These are phyloP conservation scores for Taeniopygia guttata DNA, from an alignment of 2,797 vertebrate genomes.

Conservation along the genomic window DNA sequence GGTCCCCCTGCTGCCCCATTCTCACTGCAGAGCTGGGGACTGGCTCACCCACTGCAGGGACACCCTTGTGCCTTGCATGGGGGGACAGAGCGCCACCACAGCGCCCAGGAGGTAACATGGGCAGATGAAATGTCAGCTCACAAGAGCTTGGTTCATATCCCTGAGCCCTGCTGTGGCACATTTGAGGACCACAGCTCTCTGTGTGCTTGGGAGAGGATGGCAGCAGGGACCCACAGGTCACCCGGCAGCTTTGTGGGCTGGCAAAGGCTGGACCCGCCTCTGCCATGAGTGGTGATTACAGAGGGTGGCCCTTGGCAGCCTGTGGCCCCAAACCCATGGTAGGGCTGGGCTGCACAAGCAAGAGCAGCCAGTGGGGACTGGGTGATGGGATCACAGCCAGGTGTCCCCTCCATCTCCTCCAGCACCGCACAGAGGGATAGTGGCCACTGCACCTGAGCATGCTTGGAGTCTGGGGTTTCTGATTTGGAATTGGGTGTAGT, in stretches of 20 bases:
- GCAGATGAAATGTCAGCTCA: background rate
- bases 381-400: fast-evolving
- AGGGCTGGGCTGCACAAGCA: background rate
- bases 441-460: background rate
- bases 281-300: background rate
- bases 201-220: fast-evolving
- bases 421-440: no score
- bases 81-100: background rate
- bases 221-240: no score
- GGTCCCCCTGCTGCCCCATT: background rate
- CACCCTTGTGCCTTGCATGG: background rate
- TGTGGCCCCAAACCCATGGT: fast-evolving
- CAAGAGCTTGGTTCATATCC: fast-evolving
- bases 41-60: fast-evolving
- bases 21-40: background rate
- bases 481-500: background rate
- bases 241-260: fast-evolving
- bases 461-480: background rate
- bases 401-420: background rate
- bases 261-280: background rate
- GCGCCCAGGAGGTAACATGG: background rate
- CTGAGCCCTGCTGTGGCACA: fast-evolving
- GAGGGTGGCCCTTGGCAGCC: background rate
- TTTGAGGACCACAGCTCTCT: background rate
- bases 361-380: background rate